Evolutionary conservation across 2,113 vertebrate genomes (phyloP), one percentile per base, ranked within the genome.

Genomic region (Alexandromys fortis): DNA sequence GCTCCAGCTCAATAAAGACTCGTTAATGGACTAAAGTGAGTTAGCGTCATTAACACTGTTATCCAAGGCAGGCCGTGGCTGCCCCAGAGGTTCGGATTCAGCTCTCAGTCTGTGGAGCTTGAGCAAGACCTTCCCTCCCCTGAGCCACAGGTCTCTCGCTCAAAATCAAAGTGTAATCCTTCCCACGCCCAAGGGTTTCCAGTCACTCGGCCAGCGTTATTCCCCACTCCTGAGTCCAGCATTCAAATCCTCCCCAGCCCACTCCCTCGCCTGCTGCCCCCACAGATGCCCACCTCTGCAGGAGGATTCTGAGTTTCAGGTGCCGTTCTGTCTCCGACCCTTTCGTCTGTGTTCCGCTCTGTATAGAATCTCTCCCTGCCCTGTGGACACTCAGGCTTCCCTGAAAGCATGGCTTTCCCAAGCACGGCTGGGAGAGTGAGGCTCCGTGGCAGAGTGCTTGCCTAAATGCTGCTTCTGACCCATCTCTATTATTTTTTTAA

Each of bases 11-110:
- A 95, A 42, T 97, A 95, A 95, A 93, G 92, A 38, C 90, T 96
- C 35, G 0, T 96, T 97, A 96, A 96, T 97, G 94, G 93, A 90
- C 93, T 95, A 77, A 94, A 97, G 92, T 96, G 96, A 97, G 97
- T 96, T 94, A 94, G 92, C 82, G 49, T 87, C 95, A 88, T 96
- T 97, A 97, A 85, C 78, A 47, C 94, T 85, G 42, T 72, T 87
- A 78, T 90, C 45, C 75, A 68, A 70, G 75, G 83, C 86, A 38
- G 70, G 67, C 86, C 45, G 91, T 96, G 94, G 89, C 14, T 0
- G 93, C n/a, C 38, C 73, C 87, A 78, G 90, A 65, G 87, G 47
- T 78, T 83, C 24, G 30, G 73, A 21, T 76, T 61, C 55, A 75
- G 47, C 75, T 42, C 3, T 28, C 58, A 38, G 47, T 92, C 67